Conservation (phyloP, 1,140 invertebrate species). For the Portunus trituberculatus region DNA sequence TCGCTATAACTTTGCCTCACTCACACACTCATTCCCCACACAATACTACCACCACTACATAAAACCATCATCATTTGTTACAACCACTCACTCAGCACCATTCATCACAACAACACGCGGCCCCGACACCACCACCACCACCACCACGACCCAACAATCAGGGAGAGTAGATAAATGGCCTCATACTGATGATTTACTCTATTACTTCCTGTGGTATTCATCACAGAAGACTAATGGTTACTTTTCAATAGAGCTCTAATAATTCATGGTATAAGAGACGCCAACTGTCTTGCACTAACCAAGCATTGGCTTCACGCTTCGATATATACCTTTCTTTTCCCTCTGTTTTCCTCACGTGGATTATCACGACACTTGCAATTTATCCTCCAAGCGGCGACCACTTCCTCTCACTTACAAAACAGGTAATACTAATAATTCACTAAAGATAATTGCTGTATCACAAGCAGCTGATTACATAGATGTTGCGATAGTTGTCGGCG, state of each 20-base stretch:
- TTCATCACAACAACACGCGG: background rate
- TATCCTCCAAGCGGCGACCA: background rate
- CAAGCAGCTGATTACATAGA: background rate
- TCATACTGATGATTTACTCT: background rate
- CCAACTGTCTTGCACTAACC: no score
- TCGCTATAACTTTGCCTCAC: no score
- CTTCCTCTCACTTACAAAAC: background rate
- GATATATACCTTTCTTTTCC: background rate
- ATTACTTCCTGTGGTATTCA: background rate
- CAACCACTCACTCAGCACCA: constrained; percentile 6
- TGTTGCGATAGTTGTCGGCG: background rate
- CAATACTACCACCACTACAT: background rate
- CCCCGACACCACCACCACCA: background rate
- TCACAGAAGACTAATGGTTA: background rate
- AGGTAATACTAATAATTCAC: constrained; percentile 15
- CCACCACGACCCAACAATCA: background rate
- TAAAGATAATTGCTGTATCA: background rate
- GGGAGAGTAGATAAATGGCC: background rate
- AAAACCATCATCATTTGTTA: background rate
- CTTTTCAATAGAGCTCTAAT: background rate
- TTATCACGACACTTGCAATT: constrained; percentile 13
- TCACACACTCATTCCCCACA: background rate
- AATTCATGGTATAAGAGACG: background rate
- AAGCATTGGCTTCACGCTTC: background rate
- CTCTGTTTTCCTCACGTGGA: background rate